Percentiles rank a stretch among this genome's conserved stretches.
Conservation (phyloP, 2,888 invertebrate genomes). For the Eupithecia abbreviata region DNA sequence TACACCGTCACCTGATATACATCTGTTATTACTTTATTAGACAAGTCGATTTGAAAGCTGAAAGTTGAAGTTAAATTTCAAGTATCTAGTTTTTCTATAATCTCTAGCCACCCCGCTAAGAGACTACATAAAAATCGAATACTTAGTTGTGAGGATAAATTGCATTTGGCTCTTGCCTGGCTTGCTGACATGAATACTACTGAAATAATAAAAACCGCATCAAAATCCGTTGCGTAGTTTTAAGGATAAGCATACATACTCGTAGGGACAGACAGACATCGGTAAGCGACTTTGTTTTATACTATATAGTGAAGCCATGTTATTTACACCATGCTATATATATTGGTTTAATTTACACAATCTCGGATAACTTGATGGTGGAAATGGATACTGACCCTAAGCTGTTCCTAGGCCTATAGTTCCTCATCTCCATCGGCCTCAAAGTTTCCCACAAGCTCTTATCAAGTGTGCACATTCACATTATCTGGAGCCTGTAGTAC, state of each 20-base stretch:
- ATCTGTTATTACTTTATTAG: neutral
- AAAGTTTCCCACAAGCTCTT: neutral
- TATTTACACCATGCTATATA: neutral
- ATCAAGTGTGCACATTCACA: neutral
- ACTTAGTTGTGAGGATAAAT: neutral
- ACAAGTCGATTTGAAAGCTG: neutral
- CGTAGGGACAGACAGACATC: too few species aligned
- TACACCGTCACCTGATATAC: neutral
- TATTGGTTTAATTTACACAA: neutral
- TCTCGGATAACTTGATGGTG: neutral
- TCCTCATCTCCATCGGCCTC: neutral
- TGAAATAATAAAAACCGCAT: too few species aligned
- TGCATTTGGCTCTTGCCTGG: too few species aligned
- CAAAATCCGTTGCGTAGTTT: too few species aligned
- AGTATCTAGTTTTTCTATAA: neutral
- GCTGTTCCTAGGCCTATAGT: neutral
- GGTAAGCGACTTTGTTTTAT: too few species aligned
- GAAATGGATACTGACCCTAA: neutral
- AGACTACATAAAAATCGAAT: neutral
- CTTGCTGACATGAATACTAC: too few species aligned
- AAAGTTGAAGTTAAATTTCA: neutral
- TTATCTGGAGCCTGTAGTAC: constrained; percentile 1
- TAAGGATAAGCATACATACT: too few species aligned
- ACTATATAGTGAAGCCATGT: too few species aligned
- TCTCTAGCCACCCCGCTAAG: neutral